phyloP scores from a whole-genome alignment of 2,113 vertebrate genomes.

The Sphyrna mokarran region DNA sequence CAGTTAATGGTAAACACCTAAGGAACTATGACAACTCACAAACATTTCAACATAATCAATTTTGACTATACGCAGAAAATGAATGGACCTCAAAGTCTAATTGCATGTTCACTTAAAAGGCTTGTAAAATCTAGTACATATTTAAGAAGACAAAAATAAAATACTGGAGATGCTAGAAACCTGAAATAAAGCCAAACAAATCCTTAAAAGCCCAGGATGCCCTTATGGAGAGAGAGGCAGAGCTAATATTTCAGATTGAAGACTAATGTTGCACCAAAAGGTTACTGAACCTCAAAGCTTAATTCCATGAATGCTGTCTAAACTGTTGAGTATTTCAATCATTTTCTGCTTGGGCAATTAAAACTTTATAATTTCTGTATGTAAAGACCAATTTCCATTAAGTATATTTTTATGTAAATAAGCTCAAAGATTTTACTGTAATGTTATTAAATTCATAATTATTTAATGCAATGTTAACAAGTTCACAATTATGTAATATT shows the following conservation, averaged over 20 bases:
- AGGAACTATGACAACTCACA: not conserved
- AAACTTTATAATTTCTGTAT: conserved; percentile 6
- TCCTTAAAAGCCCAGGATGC: not conserved
- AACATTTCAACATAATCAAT: not conserved
- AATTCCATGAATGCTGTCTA: not conserved
- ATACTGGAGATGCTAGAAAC: not conserved
- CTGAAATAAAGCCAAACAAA: not conserved
- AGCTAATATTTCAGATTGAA: not conserved
- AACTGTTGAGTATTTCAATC: not conserved
- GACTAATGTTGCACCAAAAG: not conserved
- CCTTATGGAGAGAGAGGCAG: not conserved
- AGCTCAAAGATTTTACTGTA: not conserved
- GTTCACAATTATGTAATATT: no score
- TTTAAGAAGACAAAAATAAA: not conserved
- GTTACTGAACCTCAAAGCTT: not conserved
- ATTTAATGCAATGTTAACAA: no score
- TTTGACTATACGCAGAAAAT: not conserved
- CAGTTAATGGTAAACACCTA: not conserved
- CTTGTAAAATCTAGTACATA: not conserved
- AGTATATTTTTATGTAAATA: not conserved
- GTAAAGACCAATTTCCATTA: not conserved
- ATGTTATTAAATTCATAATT: not conserved
- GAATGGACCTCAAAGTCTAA: not conserved
- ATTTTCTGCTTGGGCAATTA: not conserved
- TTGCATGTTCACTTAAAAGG: not conserved